Conservation (phyloP, 2,797 vertebrate genomes). For the Okamejei kenojei region DNA sequence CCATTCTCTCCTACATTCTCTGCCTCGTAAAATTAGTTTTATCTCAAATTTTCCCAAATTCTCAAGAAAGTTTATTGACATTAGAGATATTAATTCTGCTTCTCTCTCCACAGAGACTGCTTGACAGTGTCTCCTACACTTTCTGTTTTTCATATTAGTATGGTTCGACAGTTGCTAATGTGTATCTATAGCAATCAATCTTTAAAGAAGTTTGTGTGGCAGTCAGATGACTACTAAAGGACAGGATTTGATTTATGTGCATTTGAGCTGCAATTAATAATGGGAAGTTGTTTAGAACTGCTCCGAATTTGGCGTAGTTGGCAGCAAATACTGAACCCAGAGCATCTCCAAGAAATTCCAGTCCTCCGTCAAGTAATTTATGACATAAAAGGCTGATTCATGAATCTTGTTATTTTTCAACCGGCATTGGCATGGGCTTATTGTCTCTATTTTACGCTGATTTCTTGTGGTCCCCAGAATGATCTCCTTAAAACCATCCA, state of each 20-base stretch:
- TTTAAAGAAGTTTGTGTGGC: background rate
- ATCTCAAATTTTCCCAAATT: no score
- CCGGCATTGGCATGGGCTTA: background rate
- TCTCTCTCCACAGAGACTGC: no score
- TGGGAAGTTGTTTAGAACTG: background rate
- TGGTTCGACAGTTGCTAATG: no score
- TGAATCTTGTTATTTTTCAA: background rate
- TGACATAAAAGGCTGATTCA: background rate
- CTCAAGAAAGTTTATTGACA: no score
- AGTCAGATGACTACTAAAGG: background rate
- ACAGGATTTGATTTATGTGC: background rate
- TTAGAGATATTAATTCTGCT: no score
- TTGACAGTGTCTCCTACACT: no score
- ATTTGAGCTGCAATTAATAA: background rate
- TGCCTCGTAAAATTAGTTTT: no score
- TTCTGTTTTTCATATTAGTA: no score
- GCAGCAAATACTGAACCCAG: background rate
- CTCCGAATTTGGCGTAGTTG: background rate
- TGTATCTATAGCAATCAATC: background rate
- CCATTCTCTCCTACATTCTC: no score
- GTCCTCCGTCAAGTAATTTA: background rate
- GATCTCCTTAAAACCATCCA: background rate
- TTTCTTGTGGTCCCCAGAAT: background rate
- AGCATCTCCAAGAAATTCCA: slow-evolving; percentile 13
- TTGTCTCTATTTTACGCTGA: background rate